Conservation (phyloP, 2,797 vertebrate genomes). For the Myioborus melanocephalus region DNA sequence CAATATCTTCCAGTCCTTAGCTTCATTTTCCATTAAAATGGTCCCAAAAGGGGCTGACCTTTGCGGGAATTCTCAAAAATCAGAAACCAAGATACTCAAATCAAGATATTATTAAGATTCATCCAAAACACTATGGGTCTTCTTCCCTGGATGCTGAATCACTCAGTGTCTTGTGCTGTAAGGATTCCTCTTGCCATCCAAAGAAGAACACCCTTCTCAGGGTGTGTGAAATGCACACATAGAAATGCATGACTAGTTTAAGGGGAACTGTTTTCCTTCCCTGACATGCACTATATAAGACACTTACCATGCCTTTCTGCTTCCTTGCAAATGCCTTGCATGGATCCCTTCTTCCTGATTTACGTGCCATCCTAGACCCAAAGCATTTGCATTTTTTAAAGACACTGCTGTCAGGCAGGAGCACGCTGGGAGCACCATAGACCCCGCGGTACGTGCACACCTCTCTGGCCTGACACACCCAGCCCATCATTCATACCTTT, state of each 20-base stretch:
- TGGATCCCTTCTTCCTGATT: not conserved
- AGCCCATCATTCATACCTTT: not conserved
- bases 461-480: not conserved
- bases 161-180: accelerated
- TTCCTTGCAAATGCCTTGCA: not conserved
- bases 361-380: not conserved
- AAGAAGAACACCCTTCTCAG: not conserved
- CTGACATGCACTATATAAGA: not conserved
- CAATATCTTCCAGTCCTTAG: not conserved
- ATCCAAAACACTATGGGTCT: not conserved
- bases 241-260: not conserved
- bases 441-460: not conserved
- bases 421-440: not conserved
- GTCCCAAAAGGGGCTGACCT: not conserved
- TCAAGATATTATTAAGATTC: not conserved
- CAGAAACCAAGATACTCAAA: not conserved
- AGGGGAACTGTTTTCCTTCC: not conserved
- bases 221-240: accelerated
- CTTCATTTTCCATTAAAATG: not conserved
- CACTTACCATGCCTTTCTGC: not conserved
- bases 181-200: not conserved
- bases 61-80: not conserved
- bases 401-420: not conserved
- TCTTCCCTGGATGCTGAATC: not conserved
- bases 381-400: not conserved